Evolutionary conservation across 2,888 invertebrate species (phyloP), one percentile per base, ranked within the genome.

Genomic region (Alloplasta piceator): DNA sequence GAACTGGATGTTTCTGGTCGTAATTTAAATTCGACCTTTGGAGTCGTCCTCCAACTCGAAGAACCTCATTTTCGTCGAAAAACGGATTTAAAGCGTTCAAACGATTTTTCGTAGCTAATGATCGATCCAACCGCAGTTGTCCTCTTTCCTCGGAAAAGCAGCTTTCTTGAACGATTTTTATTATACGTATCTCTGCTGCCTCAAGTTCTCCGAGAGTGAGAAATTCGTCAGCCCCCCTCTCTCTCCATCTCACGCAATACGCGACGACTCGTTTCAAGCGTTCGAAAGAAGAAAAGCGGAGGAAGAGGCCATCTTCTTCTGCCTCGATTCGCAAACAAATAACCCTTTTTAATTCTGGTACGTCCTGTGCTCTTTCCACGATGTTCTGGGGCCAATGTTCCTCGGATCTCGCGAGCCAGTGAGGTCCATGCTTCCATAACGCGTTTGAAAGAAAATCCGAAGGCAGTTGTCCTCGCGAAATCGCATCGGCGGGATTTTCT

Each of bases 41-140:
- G 10, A 74, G 39, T 9, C 74, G 41, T 6, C 74, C 74, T 6
- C 74, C 74, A n/a, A 74, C 74, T 36, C 74, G 38, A 4, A 74
- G 14, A 5, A 77, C 4, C 6, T 63, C 77, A 5, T 70, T 3
- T 0, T 41, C 10, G 52, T 77, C 77, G 16, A 77, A 9, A 5
- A 70, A 52, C 9, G 77, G 77, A 12, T 68, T 70, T 38, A 77
- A 41, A n/a, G 39, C n/a, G 16, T 14, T 16, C 12, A 63, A 39
- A 14, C 41, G 63, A 5, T 41, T 64, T 41, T 46, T 43, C 12
- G 64, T 9, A 5, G 12, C 4, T 0, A 46, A n/a, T 4, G 46
- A 10, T 5, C 41, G 41, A 6, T 39, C 16, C 7, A 10, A 39
- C 7, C 46, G 41, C 6, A 64, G 41, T 1, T 64, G 64, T 43